These are phyloP conservation scores for Platalea minor DNA, from an alignment of 2,797 vertebrate genomes.

Conservation along the genomic window DNA sequence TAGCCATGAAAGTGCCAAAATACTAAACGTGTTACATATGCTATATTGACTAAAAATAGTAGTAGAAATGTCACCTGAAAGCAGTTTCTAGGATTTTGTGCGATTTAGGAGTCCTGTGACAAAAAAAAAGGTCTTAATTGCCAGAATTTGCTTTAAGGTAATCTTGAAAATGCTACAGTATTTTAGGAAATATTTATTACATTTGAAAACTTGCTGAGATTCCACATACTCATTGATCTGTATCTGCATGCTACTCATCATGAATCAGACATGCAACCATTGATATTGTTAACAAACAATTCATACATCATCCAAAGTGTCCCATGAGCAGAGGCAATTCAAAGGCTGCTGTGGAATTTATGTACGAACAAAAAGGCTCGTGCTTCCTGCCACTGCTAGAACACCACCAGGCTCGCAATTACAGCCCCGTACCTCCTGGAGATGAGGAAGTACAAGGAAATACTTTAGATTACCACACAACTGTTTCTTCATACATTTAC, in stretches of 20 bases:
- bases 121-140: conserved; percentile 62
- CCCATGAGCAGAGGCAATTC: background rate
- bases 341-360: background rate
- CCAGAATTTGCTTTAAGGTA: conserved; percentile 54
- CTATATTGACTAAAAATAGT: conserved; percentile 58
- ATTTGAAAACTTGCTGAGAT: conserved; percentile 39
- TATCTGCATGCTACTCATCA: conserved; percentile 3
- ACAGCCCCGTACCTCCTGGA: background rate
- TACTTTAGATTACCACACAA: background rate
- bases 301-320: background rate
- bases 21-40: background rate
- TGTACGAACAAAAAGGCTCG: background rate
- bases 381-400: background rate
- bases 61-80: conserved; percentile 65
- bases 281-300: background rate
- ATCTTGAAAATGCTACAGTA: conserved; percentile 49
- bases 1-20: conserved; percentile 12
- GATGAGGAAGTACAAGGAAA: background rate
- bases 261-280: background rate
- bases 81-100: conserved; percentile 59
- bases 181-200: conserved; percentile 37
- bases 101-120: conserved; percentile 64
- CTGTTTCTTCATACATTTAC: background rate
- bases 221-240: conserved; percentile 1
- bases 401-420: background rate